A percentile compares a stretch with the other conserved stretches of the same genome.
Conservation (phyloP, 1,140 invertebrate species). For the Mizuhopecten yessoensis region DNA sequence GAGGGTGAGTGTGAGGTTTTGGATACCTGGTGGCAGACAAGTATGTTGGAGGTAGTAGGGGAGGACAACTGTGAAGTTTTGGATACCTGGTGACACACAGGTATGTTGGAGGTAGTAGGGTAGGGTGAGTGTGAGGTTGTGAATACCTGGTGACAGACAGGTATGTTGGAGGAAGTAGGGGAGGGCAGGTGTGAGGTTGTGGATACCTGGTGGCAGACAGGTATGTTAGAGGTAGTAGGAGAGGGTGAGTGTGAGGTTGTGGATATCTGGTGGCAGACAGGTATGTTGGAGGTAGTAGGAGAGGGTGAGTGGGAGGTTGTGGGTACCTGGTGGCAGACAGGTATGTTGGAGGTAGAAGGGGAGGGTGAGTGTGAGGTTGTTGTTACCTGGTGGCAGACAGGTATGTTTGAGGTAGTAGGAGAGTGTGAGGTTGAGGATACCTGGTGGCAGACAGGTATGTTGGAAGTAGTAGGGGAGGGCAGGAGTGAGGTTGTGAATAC, state of each 20-base stretch:
- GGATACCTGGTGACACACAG: no score
- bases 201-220: no score
- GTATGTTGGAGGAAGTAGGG: no score
- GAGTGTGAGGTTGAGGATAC: conserved; percentile 85
- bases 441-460: no score
- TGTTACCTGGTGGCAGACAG: no score
- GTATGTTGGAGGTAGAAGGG: no score
- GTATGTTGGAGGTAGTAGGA: no score
- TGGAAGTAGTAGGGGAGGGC: conserved; percentile 85
- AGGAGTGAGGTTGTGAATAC: neutral
- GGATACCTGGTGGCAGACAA: conserved; percentile 86
- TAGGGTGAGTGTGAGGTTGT: conserved; percentile 84
- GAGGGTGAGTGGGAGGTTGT: conserved; percentile 70
- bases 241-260: conserved; percentile 83
- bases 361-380: no score
- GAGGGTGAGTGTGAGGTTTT: conserved; percentile 83
- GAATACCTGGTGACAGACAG: conserved; percentile 86
- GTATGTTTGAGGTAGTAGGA: conserved; percentile 85
- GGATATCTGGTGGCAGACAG: conserved; percentile 86
- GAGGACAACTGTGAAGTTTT: conserved; percentile 70
- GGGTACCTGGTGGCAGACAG: no score
- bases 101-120: conserved; percentile 85
- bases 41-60: no score
- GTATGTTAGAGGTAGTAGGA: no score
- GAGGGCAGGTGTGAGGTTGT: conserved; percentile 70